Base-by-base conservation (phyloP, 1,140 invertebrate genomes). In the Tetramorium alpestre region DNA sequence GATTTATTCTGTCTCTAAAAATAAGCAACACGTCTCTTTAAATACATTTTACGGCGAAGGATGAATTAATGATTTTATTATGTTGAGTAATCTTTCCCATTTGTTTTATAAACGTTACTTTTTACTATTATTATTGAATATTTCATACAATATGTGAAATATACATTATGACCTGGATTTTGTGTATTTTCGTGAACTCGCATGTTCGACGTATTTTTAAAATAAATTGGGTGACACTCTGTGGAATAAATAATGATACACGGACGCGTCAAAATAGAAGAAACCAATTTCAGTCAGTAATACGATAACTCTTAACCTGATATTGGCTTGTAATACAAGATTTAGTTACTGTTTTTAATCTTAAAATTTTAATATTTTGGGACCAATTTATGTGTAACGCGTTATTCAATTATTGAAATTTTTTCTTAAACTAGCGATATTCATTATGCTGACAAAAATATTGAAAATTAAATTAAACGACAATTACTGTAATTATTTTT, bases 211-310 rank as follows among this genome's bases (percentile, higher is more conserved):
- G 28, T 80, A 80, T 67, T 80, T 80, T 80, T 69, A 44, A 80
- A 54, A n/a, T 69, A 54, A 80, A 80, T 69, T 69, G 33, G 47
- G 25, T 51, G 44, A 67, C 33, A 51, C 10, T 25, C 64, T 28
- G 16, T 25, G 47, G 18, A 54, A 80, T 80, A 80, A 80, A 69
- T 80, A 69, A 80, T 80, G 44, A 80, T 38, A n/a, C 10, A 69
- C 4, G n/a, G n/a, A 25, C 8, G 60, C 13, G 44, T 41, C 7
- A 80, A 54, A 80, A 69, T 69, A 69, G 77, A 69, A 41, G 28
- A 69, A 41, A 16, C 33, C 47, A 80, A 69, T 80, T 41, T 16
- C 28, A 67, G 8, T 22, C 28, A 4, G 62, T 51, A 22, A 80
- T n/a, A 76, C 16, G 38, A 58, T 60, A 60, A 65, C 44, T 60